Evolutionary conservation across 2,113 vertebrate species (phyloP), one percentile per base, ranked within the genome.

Genomic region (Neotragus moschatus): DNA sequence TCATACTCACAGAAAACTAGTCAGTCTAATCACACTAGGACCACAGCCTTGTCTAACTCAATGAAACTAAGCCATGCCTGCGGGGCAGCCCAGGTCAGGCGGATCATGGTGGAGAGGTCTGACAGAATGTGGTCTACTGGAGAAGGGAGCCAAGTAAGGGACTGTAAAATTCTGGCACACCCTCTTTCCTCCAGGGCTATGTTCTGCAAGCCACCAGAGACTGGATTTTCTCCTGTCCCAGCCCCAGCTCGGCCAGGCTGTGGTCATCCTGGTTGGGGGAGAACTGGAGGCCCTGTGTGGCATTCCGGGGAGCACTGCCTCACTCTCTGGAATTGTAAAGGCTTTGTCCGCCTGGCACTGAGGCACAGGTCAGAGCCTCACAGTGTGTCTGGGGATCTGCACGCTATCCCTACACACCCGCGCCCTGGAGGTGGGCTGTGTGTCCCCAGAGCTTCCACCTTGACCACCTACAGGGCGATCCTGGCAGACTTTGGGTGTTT

Each of bases 361-460:
- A 73, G 23, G 36, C 21, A 25, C 5, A 0, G 11, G 36, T 25
- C 30, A 56, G 53, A 61, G 36, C 2, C 3, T 33, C n/a, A 25
- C 63, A 30, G 26, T 14, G 33, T 2, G 0, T 15, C 88, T n/a
- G 45, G n/a, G 47, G 51, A 7, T 36, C 39, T 12, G 13, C 49
- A 1, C 6, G 39, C 49, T 15, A 25, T 49, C 79, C 36, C 63
- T 84, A 43, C 13, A 33, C 26, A 56, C 4, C 4, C 0, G 0
- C 17, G 36, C 61, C 12, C 80, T 51, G 30, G 23, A 47, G 47
- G 7, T 26, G 13, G 36, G 10, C 26, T 73, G 33, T 28, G n/a
- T 58, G 21, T 80, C 17, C 66, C 49, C 39, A 53, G 58, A 88
- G 47, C 36, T 17, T 7, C 56, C 25, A 30, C 16, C 8, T 5